phyloP scores from a whole-genome alignment of 2,888 invertebrate species.

The Tyria jacobaeae region DNA sequence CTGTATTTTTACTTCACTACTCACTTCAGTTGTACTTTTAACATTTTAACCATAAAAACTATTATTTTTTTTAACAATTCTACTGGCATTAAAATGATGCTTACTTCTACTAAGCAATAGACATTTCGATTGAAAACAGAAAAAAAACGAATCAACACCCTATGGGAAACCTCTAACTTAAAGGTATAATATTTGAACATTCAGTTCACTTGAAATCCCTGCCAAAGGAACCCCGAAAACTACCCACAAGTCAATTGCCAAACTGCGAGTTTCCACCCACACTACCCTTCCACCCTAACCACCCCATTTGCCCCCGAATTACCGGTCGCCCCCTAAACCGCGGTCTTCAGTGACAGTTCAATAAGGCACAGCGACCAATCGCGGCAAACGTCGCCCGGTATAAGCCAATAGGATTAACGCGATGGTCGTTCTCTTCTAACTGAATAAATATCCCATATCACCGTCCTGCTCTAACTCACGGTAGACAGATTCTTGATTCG shows the following conservation, averaged over 20 bases:
- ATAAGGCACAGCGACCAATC: slow-evolving; percentile 85
- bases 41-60: too few species aligned
- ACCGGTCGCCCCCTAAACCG: slow-evolving; percentile 82
- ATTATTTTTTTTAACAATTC: too few species aligned
- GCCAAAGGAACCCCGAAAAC: slow-evolving; percentile 80
- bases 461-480: slow-evolving; percentile 68
- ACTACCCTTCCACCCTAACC: slow-evolving; percentile 56
- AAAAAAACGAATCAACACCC: slow-evolving; percentile 2
- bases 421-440: slow-evolving; percentile 64
- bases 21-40: too few species aligned
- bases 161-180: slow-evolving; percentile 31
- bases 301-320: slow-evolving; percentile 79
- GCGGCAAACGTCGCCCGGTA: slow-evolving; percentile 84
- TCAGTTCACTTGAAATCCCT: slow-evolving; percentile 48
- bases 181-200: slow-evolving; percentile 44
- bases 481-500: slow-evolving; percentile 83
- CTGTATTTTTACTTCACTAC: too few species aligned
- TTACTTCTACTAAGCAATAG: slow-evolving; percentile 3
- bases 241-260: slow-evolving; percentile 86
- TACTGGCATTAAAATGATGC: background rate
- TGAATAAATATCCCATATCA: slow-evolving; percentile 35
- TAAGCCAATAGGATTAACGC: slow-evolving; percentile 87
- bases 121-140: background rate
- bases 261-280: slow-evolving; percentile 74
- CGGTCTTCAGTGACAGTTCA: slow-evolving; percentile 86